Evolutionary conservation across 2,888 invertebrate genomes (phyloP).

Genomic region (Phalangium opilio): DNA sequence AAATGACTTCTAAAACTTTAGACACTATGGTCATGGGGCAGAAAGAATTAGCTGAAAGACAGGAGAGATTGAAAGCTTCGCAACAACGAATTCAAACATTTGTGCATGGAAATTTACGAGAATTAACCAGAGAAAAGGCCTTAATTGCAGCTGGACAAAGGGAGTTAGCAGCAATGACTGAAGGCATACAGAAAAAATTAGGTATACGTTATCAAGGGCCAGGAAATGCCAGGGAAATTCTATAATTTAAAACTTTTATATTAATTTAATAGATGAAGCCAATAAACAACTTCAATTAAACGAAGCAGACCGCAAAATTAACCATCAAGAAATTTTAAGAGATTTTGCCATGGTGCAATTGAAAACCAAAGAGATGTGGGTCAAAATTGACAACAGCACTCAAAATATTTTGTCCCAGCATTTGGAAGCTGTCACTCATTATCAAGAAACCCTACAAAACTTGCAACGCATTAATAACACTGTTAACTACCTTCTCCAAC

Average conservation of each 20-base stretch:
- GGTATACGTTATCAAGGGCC: no score
- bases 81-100: slow-evolving; percentile 35
- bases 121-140: slow-evolving; percentile 2
- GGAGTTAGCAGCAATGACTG: slow-evolving; percentile 3
- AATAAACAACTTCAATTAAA: neutral
- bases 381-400: slow-evolving; percentile 2
- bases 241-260: neutral
- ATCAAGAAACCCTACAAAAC: slow-evolving; percentile 1
- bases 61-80: slow-evolving; percentile 29
- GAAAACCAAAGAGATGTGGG: slow-evolving; percentile 1
- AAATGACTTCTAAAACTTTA: slow-evolving; percentile 34
- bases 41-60: slow-evolving; percentile 37
- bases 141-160: slow-evolving; percentile 2
- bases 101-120: slow-evolving; percentile 36
- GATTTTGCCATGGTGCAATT: slow-evolving; percentile 1
- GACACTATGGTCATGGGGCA: slow-evolving; percentile 35
- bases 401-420: slow-evolving; percentile 1
- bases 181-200: slow-evolving; percentile 2
- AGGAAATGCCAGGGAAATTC: no score
- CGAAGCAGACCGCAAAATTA: neutral
- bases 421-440: neutral
- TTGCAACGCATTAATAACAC: slow-evolving; percentile 1
- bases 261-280: neutral
- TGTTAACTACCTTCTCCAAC: neutral
- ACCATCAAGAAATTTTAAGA: slow-evolving; percentile 1